phyloP scores from a whole-genome alignment of 2,888 invertebrate genomes.

The Lamproptera curius region DNA sequence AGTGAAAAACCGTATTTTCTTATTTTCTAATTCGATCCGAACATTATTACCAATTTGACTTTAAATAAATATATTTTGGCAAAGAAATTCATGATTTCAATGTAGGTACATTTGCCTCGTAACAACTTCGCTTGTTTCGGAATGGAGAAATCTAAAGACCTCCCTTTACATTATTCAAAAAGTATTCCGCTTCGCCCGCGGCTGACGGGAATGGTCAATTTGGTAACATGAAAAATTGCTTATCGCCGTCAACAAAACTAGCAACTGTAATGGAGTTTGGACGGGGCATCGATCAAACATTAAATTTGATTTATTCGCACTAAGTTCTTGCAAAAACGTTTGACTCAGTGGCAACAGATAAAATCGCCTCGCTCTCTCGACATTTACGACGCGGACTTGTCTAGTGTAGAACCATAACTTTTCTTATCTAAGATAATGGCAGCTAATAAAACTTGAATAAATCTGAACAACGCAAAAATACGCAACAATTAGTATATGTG shows the following conservation, averaged over 20 bases:
- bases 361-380: background rate
- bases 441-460: too few species aligned
- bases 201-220: constrained; percentile 12
- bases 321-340: background rate
- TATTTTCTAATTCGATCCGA: background rate
- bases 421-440: too few species aligned
- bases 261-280: constrained; percentile 17
- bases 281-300: constrained; percentile 20
- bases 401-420: too few species aligned
- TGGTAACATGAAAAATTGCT: constrained; percentile 21
- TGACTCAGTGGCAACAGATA: background rate
- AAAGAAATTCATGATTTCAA: background rate
- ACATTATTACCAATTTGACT: background rate
- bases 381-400: too few species aligned
- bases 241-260: constrained; percentile 17
- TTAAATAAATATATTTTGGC: background rate
- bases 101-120: background rate
- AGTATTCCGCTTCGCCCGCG: background rate
- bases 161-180: constrained; percentile 7
- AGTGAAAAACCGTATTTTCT: background rate
- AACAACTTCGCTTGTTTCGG: background rate
- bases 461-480: too few species aligned
- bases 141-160: background rate
- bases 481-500: too few species aligned
- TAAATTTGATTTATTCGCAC: constrained; percentile 20